Base-by-base conservation (phyloP, 2,113 vertebrate genomes). In the Hiodon tergisus region DNA sequence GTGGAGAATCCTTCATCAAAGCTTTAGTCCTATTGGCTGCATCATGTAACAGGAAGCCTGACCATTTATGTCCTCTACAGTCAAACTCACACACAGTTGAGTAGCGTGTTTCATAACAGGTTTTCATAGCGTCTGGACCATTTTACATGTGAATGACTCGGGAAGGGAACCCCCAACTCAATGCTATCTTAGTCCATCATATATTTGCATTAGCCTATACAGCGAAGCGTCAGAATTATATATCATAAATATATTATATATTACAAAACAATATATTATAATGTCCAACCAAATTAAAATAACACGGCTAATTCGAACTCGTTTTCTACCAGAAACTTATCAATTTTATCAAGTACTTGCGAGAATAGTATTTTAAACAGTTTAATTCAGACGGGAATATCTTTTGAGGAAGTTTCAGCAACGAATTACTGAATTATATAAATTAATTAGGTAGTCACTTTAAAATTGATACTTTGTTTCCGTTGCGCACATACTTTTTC, bases 41-140 rank as follows among this genome's bases (percentile, higher is more conserved):
- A 74, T 78, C 75, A 71, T 47, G 57, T 72, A 73, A 76, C 73
- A 90, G 91, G 91, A 92, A 90, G 81, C 51, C 79, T 54, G 81
- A 48, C 91, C 91, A 89, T 92, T 80, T 91, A 90, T 87, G 90
- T 87, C 81, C 79, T 61, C 16, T 46, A 58, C 60, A 66, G 71
- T 54, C 62, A 54, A 46, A 61, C 47, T 69, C 57, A 71, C 67
- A 54, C 61, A 78, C 78, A 78, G 79, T 54, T 67, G 82, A 81
- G 81, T 80, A 78, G 71, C 13, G 48, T 72, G 76, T 83, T 82
- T 76, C 78, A 81, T 77, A 82, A 82, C 79, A 71, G 76, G 13
- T 57, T 7, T 75, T 69, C 57, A 48, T 55, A 46, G 59, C 46
- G 4, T 13, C n/a, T 47, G 52, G 52, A 9, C 59, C 58, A 63